Evolutionary conservation across 1,140 invertebrate genomes (phyloP).

Genomic region (Halesus radiatus): DNA sequence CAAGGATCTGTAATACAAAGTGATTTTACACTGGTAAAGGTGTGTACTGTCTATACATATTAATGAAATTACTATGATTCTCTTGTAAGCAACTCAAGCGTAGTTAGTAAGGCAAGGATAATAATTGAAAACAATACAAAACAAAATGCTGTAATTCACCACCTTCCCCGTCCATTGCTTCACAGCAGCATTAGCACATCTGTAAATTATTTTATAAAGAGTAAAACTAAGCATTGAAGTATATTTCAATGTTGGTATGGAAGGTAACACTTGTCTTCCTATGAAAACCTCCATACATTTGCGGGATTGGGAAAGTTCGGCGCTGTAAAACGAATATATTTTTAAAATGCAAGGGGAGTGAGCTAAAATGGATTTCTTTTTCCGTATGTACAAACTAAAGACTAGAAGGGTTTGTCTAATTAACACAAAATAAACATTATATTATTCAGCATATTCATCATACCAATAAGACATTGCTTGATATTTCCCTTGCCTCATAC

Average conservation of each 20-base stretch:
- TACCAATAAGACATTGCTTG: slow-evolving; percentile 66
- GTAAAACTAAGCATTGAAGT: neutral
- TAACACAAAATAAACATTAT: slow-evolving; percentile 13
- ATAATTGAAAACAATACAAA: too few species aligned
- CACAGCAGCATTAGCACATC: neutral
- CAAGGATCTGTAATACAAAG: too few species aligned
- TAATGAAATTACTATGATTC: too few species aligned
- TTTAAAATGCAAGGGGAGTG: too few species aligned
- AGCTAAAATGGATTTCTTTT: too few species aligned
- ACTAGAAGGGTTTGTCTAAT: neutral
- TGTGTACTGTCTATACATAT: neutral
- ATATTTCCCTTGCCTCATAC: slow-evolving; percentile 72
- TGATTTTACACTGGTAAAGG: neutral
- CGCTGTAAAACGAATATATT: too few species aligned
- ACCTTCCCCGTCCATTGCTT: too few species aligned
- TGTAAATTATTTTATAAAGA: neutral
- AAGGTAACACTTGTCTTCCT: neutral
- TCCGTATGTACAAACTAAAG: neutral
- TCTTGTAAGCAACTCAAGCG: too few species aligned
- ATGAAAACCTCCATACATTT: too few species aligned
- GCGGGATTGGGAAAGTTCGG: too few species aligned
- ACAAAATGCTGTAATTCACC: too few species aligned
- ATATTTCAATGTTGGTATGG: neutral
- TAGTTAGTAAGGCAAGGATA: too few species aligned
- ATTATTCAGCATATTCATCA: slow-evolving; percentile 39